Conservation (phyloP, 2,113 vertebrate genomes). For the Oryzias melastigma region DNA sequence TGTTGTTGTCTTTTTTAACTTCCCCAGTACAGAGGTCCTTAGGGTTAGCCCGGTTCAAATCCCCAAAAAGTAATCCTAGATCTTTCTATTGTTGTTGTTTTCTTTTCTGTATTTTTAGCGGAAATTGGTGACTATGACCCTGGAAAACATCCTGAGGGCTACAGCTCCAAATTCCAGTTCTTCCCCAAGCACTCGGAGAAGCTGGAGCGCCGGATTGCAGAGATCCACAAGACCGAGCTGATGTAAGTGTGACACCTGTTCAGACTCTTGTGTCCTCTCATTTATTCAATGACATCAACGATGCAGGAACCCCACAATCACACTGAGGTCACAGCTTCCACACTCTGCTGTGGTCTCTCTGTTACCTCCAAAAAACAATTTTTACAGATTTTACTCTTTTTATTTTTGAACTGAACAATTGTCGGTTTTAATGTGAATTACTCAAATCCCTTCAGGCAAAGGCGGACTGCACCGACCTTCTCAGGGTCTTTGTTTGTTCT, state of each 20-base stretch:
- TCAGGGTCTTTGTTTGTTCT: too few species aligned
- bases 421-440: too few species aligned
- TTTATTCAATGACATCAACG: too few species aligned
- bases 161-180: slow-evolving; percentile 99
- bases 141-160: slow-evolving; percentile 94
- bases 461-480: too few species aligned
- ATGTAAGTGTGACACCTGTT: slow-evolving; percentile 78
- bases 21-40: too few species aligned
- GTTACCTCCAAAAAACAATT: too few species aligned
- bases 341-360: not conserved
- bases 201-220: slow-evolving; percentile 91
- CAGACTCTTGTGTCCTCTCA: not conserved
- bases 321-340: not conserved
- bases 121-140: slow-evolving; percentile 97
- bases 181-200: slow-evolving; percentile 97
- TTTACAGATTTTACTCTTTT: not conserved
- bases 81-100: not conserved
- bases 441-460: too few species aligned
- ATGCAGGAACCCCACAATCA: too few species aligned
- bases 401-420: too few species aligned
- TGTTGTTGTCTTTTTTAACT: too few species aligned
- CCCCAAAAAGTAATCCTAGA: not conserved
- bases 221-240: slow-evolving; percentile 95
- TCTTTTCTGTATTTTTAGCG: slow-evolving; percentile 69
- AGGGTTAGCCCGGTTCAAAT: not conserved